Evolutionary conservation across 2,888 invertebrate species (phyloP), one percentile per base, ranked within the genome.

Genomic region (Alsophila aescularia): DNA sequence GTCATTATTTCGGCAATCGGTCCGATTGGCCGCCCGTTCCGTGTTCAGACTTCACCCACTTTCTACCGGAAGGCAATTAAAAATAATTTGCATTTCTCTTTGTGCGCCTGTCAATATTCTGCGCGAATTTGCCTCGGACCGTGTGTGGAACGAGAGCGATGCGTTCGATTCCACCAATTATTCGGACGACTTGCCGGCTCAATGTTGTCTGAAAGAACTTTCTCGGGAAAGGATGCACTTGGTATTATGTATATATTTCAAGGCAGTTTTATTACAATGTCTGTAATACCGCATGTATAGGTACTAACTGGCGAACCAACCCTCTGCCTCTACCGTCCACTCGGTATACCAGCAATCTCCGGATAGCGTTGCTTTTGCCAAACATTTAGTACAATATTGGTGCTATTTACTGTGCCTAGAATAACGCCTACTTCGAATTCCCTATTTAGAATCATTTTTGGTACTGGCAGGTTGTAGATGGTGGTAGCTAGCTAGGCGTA

Each of bases 51-150:
- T 84, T 85, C 86, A 87, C 85, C 85, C 77, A 87, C 88, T 90
- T 90, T 90, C 90, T 89, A 89, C 89, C 87, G 87, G 88, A 89
- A 85, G 76, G 84, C 85, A 87, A 87, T 89, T 88, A 89, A 88
- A 89, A 87, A 83, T 83, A 78, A 87, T 88, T 84, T 88, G 83
- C 88, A 88, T 88, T 88, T 88, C 87, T 86, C 85, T 83, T 79
- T 83, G 79, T 82, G 76, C 75, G 70, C 66, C 72, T 71, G 74
- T 78, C 72, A 77, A 76, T 80, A 79, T 72, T 81, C 75, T 76
- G 66, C 69, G 69, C 70, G 68, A 75, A 72, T 79, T 72, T 70
- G 58, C 64, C 64, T 54, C 52, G 56, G 62, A 60, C 57, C 58
- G 58, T 52, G 63, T 58, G n/a, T 63, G 40, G 64, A 77, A 73